These are phyloP conservation scores for Proales similis DNA, from an alignment of 1,140 invertebrate genomes.

Conservation along the genomic window DNA sequence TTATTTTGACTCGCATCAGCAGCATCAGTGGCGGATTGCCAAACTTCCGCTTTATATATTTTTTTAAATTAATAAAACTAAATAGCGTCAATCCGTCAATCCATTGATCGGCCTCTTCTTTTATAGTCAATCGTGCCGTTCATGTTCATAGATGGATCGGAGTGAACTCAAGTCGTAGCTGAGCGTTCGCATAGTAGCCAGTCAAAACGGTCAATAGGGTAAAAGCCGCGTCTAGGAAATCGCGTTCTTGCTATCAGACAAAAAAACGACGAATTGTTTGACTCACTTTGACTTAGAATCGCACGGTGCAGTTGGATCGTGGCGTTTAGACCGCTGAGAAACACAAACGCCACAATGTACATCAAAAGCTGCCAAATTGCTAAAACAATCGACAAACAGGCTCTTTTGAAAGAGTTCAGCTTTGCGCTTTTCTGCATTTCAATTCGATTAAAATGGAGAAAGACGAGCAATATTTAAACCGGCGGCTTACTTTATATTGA, in stretches of 20 bases:
- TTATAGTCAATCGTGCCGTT: no score
- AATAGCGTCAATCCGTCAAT: no score
- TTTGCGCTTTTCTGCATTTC: neutral
- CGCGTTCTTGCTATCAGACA: neutral
- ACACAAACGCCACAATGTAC: conserved; percentile 4
- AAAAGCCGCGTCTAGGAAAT: conserved; percentile 6
- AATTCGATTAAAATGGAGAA: neutral
- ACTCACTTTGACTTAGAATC: conserved; percentile 15
- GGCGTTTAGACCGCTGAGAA: conserved; percentile 11
- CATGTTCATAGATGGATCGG: no score
- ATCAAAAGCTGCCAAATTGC: conserved; percentile 1
- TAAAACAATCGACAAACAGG: neutral
- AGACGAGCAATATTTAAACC: neutral
- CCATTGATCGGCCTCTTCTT: no score
- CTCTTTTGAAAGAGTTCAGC: no score
- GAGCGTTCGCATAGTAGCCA: conserved; percentile 6
- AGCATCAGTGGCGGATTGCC: no score
- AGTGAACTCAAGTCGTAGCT: conserved; percentile 30
- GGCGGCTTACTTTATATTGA: neutral
- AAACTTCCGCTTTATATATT: no score
- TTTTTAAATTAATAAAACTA: no score
- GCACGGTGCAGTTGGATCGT: conserved; percentile 4
- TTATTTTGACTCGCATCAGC: no score
- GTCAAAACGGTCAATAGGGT: neutral
- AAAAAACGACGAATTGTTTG: neutral